phyloP scores from a whole-genome alignment of 2,797 vertebrate genomes.

The Nyctalus aviator region DNA sequence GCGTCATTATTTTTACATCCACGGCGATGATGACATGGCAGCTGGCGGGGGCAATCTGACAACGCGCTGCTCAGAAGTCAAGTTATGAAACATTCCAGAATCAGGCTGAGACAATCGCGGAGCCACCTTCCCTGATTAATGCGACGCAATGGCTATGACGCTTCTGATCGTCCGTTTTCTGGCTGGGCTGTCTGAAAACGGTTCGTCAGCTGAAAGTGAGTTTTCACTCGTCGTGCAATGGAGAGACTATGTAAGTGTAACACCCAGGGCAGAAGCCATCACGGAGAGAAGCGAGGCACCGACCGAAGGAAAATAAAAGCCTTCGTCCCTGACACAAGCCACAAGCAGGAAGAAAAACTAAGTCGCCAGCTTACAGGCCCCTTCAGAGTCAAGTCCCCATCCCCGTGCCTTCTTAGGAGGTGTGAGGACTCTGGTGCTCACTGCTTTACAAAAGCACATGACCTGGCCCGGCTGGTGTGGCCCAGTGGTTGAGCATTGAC shows the following conservation, averaged over 20 bases:
- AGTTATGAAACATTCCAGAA: background rate
- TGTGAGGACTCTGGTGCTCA: background rate
- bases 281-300: accelerated
- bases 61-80: background rate
- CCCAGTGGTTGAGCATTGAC: background rate
- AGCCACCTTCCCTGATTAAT: background rate
- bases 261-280: background rate
- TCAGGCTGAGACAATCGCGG: background rate
- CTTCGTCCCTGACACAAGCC: background rate
- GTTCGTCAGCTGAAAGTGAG: background rate
- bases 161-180: background rate
- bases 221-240: too few relatives aligned
- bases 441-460: background rate
- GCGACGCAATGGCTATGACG: accelerated
- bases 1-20: background rate
- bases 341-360: background rate
- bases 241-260: background rate
- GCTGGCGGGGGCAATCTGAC: background rate
- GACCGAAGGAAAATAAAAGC: background rate
- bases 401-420: background rate
- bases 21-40: background rate
- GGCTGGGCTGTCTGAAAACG: background rate
- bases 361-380: background rate
- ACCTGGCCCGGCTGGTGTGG: background rate
- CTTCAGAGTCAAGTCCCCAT: background rate